Evolutionary conservation across 2,888 invertebrate genomes (phyloP), one percentile per base, ranked within the genome.

Genomic region (Andrena praecox): DNA sequence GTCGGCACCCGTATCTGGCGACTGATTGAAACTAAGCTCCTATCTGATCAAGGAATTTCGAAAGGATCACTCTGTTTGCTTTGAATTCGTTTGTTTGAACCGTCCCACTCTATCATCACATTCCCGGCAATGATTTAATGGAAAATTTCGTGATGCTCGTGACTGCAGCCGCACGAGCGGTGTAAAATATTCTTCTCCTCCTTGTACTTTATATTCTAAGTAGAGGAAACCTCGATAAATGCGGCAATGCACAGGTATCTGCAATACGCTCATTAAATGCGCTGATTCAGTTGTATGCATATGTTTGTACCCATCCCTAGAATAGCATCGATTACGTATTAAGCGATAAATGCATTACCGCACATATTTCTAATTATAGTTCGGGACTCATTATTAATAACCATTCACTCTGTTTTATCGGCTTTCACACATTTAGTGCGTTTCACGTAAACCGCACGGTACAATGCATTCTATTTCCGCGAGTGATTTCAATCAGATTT

Each of bases 1-100:
- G 64, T 80, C 71, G 77, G 69, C 68, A 63, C 67, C 60, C 67
- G 35, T 77, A 87, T 76, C 80, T 78, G 83, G 76, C 48, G 80
- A 80, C 50, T 59, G 85, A 80, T 85, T 71, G 54, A 60, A 87
- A 48, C 79, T 56, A 50, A 71, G 69, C 52, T 68, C 42, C 71
- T 80, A 73, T 72, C 70, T 64, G 83, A 83, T 82, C 85, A 80
- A 87, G 20, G 50, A 7, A 56, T 20, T 42, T 42, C 16, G 42
- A 16, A 42, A 42, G 7, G 12, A 3, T 52, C 12, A 8, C 33
- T n/a, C 16, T 27, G 1, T 10, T n/a, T 33, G n/a, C 10, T 42
- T 3, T 33, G 7, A 12, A 8, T 33, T 12, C 16, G 10, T 60
- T 42, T 42, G 8, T 29, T 20, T 27, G 27, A 27, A 35, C 8